These are phyloP conservation scores for Porites evermanni DNA, from an alignment of 92 coral and sea anemone genomes.

Conservation along the genomic window DNA sequence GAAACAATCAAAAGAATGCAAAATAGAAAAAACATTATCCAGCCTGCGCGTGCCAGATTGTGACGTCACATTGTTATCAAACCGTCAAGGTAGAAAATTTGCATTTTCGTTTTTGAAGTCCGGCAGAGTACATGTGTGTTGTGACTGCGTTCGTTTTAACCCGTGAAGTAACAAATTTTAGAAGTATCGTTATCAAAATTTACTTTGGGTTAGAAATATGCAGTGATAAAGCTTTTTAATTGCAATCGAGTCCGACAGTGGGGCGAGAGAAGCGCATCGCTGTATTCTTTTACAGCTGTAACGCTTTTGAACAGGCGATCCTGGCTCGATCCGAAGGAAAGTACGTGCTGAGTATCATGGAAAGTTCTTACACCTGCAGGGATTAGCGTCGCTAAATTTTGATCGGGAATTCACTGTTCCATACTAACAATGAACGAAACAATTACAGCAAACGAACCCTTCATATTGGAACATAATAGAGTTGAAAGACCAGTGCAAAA, in stretches of 20 bases:
- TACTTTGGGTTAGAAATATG: not conserved
- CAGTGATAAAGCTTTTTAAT: too few species aligned
- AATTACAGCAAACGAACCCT: slow-evolving; percentile 16
- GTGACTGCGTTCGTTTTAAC: not conserved
- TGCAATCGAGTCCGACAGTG: not conserved
- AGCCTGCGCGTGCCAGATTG: not conserved
- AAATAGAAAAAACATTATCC: too few species aligned
- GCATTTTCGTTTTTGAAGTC: not conserved
- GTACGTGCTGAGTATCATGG: too few species aligned
- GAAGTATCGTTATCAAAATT: not conserved
- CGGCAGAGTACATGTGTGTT: not conserved
- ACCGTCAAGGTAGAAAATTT: slow-evolving; percentile 2
- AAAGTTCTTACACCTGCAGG: not conserved
- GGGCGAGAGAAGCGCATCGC: too few species aligned
- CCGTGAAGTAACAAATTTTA: not conserved
- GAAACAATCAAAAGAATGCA: not conserved
- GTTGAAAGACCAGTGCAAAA: not conserved
- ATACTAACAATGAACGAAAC: slow-evolving; percentile 1
- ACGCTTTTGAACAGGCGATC: too few species aligned
- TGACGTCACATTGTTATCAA: slow-evolving; percentile 10
- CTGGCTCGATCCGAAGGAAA: too few species aligned
- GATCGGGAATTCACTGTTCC: not conserved
- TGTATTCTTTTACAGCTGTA: too few species aligned
- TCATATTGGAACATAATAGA: slow-evolving; percentile 14
- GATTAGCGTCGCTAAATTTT: not conserved